Evolutionary conservation across 2,113 vertebrate genomes (phyloP), one percentile per base, ranked within the genome.

Genomic region (Takifugu bimaculatus): DNA sequence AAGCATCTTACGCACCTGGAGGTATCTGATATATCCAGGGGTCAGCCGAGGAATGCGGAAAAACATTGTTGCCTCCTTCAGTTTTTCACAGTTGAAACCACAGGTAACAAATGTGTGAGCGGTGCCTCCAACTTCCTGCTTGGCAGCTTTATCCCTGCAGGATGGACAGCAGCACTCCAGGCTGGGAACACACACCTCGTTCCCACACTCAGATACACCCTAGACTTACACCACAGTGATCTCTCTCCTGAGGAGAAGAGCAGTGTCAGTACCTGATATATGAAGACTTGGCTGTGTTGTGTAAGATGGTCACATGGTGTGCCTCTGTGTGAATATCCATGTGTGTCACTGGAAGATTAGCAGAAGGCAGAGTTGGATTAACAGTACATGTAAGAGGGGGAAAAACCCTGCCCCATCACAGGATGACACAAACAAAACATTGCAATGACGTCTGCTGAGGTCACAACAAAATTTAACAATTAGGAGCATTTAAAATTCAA

Each of bases 21-120:
- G 80, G 85, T 91, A 92, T 79, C 92, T 87, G 75, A 94, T 93
- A 66, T 93, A 95, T 70, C 93, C 93, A 65, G 92, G 92, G 63
- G 92, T 93, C 85, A 94, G 85, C 67, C 88, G 91, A 77, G 86
- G 75, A 69, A 94, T 88, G 61, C 85, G 88, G 71, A 93, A 88
- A 83, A 93, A 74, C 92, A 93, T 94, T 65, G 72, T 85, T 79
- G 73, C 65, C 68, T 57, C 62, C 52, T 70, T 75, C 70, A 32
- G 42, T 55, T 32, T 4, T 57, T 64, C 63, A 47, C 62, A 67
- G 72, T 50, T 62, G 75, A 72, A 56, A 61, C 59, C 49, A 71
- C 44, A 49, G 48, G 59, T 27, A 43, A 12, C 25, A 7, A 39
- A 60, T 47, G 54, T 27, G 25, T 12, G 47, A 56, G 6, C 50